Conservation (phyloP, 1,140 invertebrate species). For the Pinna nobilis region DNA sequence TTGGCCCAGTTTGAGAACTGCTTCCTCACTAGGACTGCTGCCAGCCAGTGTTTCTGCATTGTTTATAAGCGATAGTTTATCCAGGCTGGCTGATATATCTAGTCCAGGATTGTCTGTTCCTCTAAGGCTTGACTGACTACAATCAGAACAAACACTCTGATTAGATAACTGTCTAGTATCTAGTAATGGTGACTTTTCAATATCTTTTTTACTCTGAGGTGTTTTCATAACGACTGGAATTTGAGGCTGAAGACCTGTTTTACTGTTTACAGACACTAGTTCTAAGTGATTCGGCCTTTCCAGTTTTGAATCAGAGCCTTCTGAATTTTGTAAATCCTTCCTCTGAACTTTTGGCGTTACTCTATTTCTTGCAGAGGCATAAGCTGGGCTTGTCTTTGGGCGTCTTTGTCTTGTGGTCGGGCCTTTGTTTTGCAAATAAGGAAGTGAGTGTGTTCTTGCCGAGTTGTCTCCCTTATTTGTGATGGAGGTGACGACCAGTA, state of each 20-base stretch:
- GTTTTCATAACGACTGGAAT: conserved; percentile 32
- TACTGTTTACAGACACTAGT: neutral
- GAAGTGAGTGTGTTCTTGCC: conserved; percentile 33
- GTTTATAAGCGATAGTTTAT: neutral
- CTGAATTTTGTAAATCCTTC: neutral
- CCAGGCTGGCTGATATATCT: conserved; percentile 21
- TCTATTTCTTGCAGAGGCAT: conserved; percentile 32
- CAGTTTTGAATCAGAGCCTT: neutral
- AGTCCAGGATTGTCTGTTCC: conserved; percentile 35
- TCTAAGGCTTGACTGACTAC: conserved; percentile 26
- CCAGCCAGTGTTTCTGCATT: neutral
- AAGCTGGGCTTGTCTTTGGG: conserved; percentile 33
- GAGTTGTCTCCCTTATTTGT: conserved; percentile 24
- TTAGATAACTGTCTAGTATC: conserved; percentile 24
- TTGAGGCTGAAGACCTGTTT: neutral
- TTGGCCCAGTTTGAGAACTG: neutral
- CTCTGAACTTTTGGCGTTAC: conserved; percentile 8
- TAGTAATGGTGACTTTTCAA: conserved; percentile 33
- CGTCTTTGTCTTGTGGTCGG: neutral
- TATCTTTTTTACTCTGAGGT: neutral
- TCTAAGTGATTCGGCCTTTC: neutral
- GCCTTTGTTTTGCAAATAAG: conserved; percentile 38
- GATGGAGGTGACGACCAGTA: conserved; percentile 15
- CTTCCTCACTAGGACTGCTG: neutral
- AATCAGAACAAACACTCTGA: conserved; percentile 20